phyloP scores from a whole-genome alignment of 2,113 vertebrate genomes.

The Coreoperca whiteheadi region DNA sequence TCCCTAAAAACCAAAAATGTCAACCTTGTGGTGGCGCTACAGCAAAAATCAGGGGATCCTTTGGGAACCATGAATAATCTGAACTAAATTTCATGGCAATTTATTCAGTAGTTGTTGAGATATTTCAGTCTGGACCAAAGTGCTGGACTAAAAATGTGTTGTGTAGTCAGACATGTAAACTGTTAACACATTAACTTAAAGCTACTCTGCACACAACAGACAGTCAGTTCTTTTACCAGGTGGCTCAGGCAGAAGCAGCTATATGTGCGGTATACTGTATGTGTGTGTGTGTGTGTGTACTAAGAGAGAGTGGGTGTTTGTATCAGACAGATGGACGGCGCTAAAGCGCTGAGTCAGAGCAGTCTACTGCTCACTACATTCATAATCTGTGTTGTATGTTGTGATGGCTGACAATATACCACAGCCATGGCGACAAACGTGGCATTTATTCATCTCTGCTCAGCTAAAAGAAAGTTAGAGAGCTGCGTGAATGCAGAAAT shows the following conservation, averaged over 20 bases:
- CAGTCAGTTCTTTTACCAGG: constrained; percentile 22
- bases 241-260: constrained; percentile 18
- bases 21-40: background rate
- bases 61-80: background rate
- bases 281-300: constrained; percentile 33
- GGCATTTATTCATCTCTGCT: constrained; percentile 54
- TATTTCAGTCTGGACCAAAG: background rate
- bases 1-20: background rate
- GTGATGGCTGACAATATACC: constrained; percentile 67
- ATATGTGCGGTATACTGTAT: background rate
- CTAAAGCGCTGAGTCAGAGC: constrained; percentile 55
- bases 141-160: background rate
- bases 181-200: background rate
- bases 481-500: constrained; percentile 10
- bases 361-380: constrained; percentile 47
- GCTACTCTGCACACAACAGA: background rate
- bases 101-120: background rate
- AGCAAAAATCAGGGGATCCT: too few relatives aligned
- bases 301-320: constrained; percentile 45
- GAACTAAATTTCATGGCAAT: background rate
- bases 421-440: constrained; percentile 39
- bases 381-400: constrained; percentile 54
- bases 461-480: constrained; percentile 13
- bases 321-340: constrained; percentile 55
- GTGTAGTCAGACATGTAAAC: background rate